Conservation (phyloP, 2,888 invertebrate genomes). For the Drosophila seclusa region DNA sequence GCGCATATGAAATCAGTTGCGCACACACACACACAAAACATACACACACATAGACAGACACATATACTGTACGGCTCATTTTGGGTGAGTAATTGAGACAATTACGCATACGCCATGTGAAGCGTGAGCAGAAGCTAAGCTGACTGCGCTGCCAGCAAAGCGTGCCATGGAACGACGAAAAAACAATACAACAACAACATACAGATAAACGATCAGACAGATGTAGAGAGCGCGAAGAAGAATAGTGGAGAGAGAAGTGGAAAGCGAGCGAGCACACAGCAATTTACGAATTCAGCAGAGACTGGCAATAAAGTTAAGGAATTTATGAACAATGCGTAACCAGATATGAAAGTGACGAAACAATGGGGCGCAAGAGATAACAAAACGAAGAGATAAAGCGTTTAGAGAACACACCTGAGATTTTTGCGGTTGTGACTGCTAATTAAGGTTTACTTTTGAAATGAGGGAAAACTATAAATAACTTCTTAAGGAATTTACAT, state of each 20-base stretch:
- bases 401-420: neutral
- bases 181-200: slow-evolving; percentile 5
- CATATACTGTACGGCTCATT: slow-evolving; percentile 66
- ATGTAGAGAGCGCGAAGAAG: neutral
- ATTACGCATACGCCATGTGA: slow-evolving; percentile 73
- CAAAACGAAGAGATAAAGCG: neutral
- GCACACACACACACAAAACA: slow-evolving; percentile 32
- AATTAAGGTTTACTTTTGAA: neutral
- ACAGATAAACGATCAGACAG: slow-evolving; percentile 34
- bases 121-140: slow-evolving; percentile 20
- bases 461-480: neutral
- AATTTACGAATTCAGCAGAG: neutral
- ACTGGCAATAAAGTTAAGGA: slow-evolving; percentile 7
- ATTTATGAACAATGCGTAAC: slow-evolving; percentile 8
- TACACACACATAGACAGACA: slow-evolving; percentile 24
- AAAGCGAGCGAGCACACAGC: neutral
- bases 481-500: too few relatives aligned
- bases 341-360: neutral
- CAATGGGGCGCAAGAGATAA: neutral
- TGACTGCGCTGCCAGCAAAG: slow-evolving; percentile 25
- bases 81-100: slow-evolving; percentile 81
- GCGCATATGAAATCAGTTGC: slow-evolving; percentile 71
- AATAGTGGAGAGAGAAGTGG: neutral
- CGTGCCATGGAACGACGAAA: slow-evolving; percentile 29
- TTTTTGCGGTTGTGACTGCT: neutral